Conservation (phyloP, 2,113 vertebrate species). For the cattle (Bos taurus) region DNA sequence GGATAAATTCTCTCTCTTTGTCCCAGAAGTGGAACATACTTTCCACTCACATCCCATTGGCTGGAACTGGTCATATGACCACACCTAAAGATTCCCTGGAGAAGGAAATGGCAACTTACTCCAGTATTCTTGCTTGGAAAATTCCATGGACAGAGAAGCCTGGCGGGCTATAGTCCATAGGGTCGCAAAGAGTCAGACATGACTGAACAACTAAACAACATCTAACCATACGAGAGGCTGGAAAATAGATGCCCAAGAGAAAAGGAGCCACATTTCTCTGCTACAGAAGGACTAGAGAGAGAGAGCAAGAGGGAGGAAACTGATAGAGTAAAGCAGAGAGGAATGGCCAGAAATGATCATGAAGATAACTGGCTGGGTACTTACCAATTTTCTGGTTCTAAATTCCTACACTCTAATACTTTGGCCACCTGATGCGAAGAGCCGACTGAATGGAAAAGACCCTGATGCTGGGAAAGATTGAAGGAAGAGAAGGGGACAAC, state of each 20-base stretch:
- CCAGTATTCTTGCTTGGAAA: background rate
- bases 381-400: background rate
- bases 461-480: background rate
- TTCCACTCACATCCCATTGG: background rate
- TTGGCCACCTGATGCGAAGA: background rate
- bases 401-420: background rate
- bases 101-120: background rate
- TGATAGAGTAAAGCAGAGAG: background rate
- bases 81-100: background rate
- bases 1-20: background rate
- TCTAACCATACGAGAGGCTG: background rate
- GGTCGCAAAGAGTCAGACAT: background rate
- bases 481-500: background rate
- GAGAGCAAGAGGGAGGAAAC: background rate
- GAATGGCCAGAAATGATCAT: background rate
- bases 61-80: background rate
- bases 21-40: background rate
- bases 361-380: background rate
- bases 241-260: background rate
- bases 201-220: background rate
- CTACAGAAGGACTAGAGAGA: background rate
- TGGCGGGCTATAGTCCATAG: background rate
- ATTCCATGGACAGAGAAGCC: background rate
- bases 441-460: background rate
- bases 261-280: background rate